Evolutionary conservation across 2,113 vertebrate species (phyloP), one percentile per base, ranked within the genome.

Genomic region (Antigone vipio): DNA sequence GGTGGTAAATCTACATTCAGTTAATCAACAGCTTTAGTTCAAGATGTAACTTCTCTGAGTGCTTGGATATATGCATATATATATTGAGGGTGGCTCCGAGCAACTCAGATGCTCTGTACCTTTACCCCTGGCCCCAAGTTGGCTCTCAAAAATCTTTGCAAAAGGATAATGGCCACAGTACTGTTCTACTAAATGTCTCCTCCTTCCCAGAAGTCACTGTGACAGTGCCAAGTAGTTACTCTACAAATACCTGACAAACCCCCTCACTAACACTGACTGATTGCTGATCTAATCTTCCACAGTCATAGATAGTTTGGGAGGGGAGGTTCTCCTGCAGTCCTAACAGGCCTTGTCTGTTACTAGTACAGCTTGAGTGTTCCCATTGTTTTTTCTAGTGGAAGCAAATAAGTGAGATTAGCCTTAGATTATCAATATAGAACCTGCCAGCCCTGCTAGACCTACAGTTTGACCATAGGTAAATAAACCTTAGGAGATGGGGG

Each of bases 11-110:
- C 21, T 17, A 60, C 20, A 42, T 21, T 29, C 22, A 64, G 9
- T 52, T 26, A 66, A 62, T 12, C 9, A 58, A 58, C 60, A 94
- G 9, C 23, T 63, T 35, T 9, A 79, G 17, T 4, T 75, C 23
- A 38, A 47, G 49, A 63, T 6, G 17, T 17, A 64, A 16, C 32
- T 76, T 68, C 30, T 50, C 32, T 9, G 9, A 84, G 40, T 22
- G 26, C 17, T 24, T 73, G 38, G 13, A 44, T 24, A 34, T 4
- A 60, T 0, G 3, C 10, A 56, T 2, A 5, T 8, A 47, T 4
- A 47, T 11, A 32, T 3, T 29, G 17, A 81, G 19, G 34, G 68
- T 15, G 34, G 29, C 53, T 71, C 1, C 1, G 38, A 69, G 52
- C 42, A 75, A 30, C 26, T n/a, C 34, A 78, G 34, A 60, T 42